Evolutionary conservation across 2,113 vertebrate genomes (phyloP).

Genomic region (Hoplias malabaricus): DNA sequence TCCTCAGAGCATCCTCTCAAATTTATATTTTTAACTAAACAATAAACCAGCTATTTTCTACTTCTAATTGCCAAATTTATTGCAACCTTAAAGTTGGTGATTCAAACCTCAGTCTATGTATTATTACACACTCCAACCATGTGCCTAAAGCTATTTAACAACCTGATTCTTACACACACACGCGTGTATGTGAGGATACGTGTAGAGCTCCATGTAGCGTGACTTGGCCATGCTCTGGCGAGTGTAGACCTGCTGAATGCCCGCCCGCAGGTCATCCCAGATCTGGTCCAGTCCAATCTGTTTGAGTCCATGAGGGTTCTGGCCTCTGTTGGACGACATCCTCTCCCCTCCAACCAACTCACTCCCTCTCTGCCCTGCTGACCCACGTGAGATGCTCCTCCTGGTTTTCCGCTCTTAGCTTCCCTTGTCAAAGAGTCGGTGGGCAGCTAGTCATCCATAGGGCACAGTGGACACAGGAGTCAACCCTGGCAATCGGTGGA

Average conservation of each 20-base stretch:
- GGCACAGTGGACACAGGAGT: conserved; percentile 26
- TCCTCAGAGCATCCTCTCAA: too few species aligned
- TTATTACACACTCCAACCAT: background rate
- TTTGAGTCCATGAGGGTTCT: conserved; percentile 89
- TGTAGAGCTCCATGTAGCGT: conserved; percentile 93
- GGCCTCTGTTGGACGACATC: conserved; percentile 86
- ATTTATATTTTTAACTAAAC: too few species aligned
- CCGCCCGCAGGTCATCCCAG: conserved; percentile 88
- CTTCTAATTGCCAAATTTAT: too few species aligned
- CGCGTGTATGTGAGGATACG: conserved; percentile 77
- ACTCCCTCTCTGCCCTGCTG: conserved; percentile 15
- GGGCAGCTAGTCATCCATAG: conserved; percentile 57
- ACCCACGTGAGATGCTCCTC: conserved; percentile 26
- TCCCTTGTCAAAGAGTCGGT: conserved; percentile 22
- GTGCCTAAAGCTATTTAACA: background rate
- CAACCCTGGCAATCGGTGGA: background rate
- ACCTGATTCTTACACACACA: background rate
- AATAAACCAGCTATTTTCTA: too few species aligned
- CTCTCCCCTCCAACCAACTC: conserved; percentile 59
- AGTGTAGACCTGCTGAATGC: conserved; percentile 91
- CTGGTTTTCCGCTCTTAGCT: conserved; percentile 32
- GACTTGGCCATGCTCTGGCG: conserved; percentile 91
- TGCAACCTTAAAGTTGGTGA: too few species aligned
- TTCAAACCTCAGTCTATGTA: background rate
- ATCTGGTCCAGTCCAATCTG: conserved; percentile 92